These are phyloP conservation scores for Parapsyche elsis DNA, from an alignment of 1,140 invertebrate genomes.

Conservation along the genomic window DNA sequence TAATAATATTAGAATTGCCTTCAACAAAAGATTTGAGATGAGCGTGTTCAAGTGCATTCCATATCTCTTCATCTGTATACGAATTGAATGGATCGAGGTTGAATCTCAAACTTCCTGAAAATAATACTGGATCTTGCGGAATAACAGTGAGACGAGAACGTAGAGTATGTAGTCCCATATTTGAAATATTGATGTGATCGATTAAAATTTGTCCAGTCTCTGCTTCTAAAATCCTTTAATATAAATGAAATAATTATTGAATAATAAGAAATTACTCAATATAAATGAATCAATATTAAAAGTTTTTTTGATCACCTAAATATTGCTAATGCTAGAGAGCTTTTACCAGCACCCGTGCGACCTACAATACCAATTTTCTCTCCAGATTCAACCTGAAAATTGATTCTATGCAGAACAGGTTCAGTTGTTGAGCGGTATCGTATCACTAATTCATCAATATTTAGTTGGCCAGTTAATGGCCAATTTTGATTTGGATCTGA, in stretches of 20 bases:
- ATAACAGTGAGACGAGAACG: constrained; percentile 72
- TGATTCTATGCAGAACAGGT: constrained; percentile 80
- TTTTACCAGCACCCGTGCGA: constrained; percentile 87
- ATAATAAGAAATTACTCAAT: too few species aligned
- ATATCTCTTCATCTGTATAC: constrained; percentile 66
- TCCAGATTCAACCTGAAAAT: constrained; percentile 75
- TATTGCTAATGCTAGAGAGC: constrained; percentile 82
- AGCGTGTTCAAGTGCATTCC: constrained; percentile 64
- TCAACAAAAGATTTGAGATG: constrained; percentile 66
- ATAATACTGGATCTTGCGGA: constrained; percentile 69
- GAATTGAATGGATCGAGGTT: constrained; percentile 69
- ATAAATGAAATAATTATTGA: too few species aligned
- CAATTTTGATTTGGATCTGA: constrained; percentile 72
- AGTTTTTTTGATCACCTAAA: constrained; percentile 67
- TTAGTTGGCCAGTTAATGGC: constrained; percentile 76
- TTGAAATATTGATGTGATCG: constrained; percentile 73
- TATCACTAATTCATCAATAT: constrained; percentile 81
- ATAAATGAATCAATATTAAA: not conserved
- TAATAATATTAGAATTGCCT: not conserved
- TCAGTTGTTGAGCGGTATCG: constrained; percentile 84
- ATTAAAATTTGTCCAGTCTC: constrained; percentile 72
- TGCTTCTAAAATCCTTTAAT: constrained; percentile 60
- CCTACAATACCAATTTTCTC: constrained; percentile 89
- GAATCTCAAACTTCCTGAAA: constrained; percentile 65
- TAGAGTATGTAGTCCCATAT: constrained; percentile 71